Conservation (phyloP, 2,888 invertebrate species). For the Drosophila buzzatii region DNA sequence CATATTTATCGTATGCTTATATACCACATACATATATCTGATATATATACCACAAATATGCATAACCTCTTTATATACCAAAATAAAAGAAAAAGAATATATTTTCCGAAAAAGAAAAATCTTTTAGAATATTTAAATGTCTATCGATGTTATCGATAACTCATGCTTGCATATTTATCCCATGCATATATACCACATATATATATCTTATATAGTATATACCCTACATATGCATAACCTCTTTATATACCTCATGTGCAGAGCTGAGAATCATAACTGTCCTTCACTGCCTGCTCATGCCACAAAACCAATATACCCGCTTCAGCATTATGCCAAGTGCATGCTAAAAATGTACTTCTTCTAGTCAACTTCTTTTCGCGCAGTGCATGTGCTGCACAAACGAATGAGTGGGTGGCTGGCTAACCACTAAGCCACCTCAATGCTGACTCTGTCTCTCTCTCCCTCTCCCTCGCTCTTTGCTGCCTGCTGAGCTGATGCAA, state of each 20-base stretch:
- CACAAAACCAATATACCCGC: conserved; percentile 1
- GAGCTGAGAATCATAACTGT: too few relatives aligned
- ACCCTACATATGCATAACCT: too few relatives aligned
- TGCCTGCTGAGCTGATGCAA: conserved; percentile 46
- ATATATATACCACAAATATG: too few relatives aligned
- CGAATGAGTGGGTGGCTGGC: conserved; percentile 22
- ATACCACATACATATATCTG: too few relatives aligned
- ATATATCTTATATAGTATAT: too few relatives aligned
- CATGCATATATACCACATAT: rapidly evolving
- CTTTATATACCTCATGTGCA: too few relatives aligned
- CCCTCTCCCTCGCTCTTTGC: not conserved
- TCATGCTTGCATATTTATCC: not conserved
- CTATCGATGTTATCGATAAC: not conserved
- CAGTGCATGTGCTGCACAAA: too few relatives aligned
- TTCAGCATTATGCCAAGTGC: not conserved
- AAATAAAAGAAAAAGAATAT: too few relatives aligned
- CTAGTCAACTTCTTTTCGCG: not conserved
- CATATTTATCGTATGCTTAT: too few relatives aligned
- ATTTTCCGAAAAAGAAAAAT: too few relatives aligned
- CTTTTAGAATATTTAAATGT: not conserved
- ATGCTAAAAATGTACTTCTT: not conserved
- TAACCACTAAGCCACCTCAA: conserved; percentile 3
- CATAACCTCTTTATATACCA: too few relatives aligned
- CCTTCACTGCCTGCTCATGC: not conserved
- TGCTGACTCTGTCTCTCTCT: not conserved